Conservation (phyloP, 1,140 invertebrate species). For the Spodoptera frugiperda region DNA sequence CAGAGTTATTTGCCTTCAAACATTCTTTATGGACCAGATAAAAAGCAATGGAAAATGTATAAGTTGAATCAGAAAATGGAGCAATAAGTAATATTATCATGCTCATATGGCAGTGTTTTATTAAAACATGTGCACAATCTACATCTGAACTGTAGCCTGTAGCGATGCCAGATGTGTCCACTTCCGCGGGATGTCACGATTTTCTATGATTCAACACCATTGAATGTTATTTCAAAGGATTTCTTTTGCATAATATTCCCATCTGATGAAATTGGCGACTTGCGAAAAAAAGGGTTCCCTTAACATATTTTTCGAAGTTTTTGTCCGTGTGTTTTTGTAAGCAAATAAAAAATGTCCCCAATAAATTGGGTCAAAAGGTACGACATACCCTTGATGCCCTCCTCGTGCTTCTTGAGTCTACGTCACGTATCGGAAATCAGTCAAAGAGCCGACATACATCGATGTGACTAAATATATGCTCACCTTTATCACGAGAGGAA, state of each 20-base stretch:
- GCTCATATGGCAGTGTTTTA: conserved; percentile 44
- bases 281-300: conserved; percentile 12
- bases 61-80: conserved; percentile 18
- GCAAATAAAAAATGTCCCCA: conserved; percentile 26
- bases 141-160: conserved; percentile 25
- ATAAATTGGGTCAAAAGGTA: conserved; percentile 42
- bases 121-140: conserved; percentile 41
- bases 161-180: conserved; percentile 25
- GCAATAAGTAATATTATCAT: conserved; percentile 21
- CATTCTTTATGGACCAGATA: neutral
- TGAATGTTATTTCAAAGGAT: conserved; percentile 31
- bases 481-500: conserved; percentile 1
- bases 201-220: conserved; percentile 39
- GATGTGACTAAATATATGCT: conserved; percentile 21
- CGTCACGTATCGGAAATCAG: conserved; percentile 41
- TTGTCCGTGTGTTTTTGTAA: conserved; percentile 16
- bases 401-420: conserved; percentile 18
- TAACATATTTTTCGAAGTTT: conserved; percentile 34
- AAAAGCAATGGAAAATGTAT: conserved; percentile 27
- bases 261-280: conserved; percentile 18
- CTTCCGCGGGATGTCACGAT: conserved; percentile 38
- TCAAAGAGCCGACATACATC: conserved; percentile 33
- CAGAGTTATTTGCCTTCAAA: conserved; percentile 17
- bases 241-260: conserved; percentile 32
- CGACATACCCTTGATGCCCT: conserved; percentile 31